Evolutionary conservation across 2,888 invertebrate genomes (phyloP), one percentile per base, ranked within the genome.

Genomic region (Lasioglossum lativentre): DNA sequence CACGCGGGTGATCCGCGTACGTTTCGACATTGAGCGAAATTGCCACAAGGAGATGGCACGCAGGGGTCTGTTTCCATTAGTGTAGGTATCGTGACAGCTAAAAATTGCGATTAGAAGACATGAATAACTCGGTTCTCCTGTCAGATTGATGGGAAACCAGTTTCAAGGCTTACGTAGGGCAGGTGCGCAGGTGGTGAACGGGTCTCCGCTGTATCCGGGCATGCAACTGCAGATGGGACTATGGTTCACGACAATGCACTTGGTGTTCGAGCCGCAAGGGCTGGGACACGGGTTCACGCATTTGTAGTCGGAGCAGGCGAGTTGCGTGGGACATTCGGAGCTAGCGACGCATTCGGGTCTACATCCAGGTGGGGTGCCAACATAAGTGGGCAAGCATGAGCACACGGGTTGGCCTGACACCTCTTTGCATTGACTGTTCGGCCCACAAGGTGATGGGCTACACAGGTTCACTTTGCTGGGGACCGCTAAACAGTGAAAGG

Each of bases 21-120:
- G 91, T 96, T 96, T 93, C 95, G 96, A 92, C 97, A 97, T 92
- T 96, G 95, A 8, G 97, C 96, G 93, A 97, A 97, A n/a, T 96
- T 96, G 34, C 97, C 97, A 92, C 97, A 97, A 10, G 97, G 97
- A 47, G 97, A 97, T 73, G 97, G 97, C 75, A 96, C 95, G 92
- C 97, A 97, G 30, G 97, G 97, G 84, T 97, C 90, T 68, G 19
- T 80, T 4, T 83, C 91, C 96, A 95, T 52, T 27, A 56, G 75
- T n/a, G 68, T 76, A 4, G 85, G 79, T 42, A 76, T 56, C 19
- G 97, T 97, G 83, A 97, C n/a, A 97, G 95, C 97, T 85, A 73
- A 47, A 86, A 75, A 3, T 34, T 42, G 12, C 14, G n/a, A 83
- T 78, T 40, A 78, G 16, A 34, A 27, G 16, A 12, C 16, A 6